Evolutionary conservation across 2,113 vertebrate genomes (phyloP), one percentile per base, ranked within the genome.

Genomic region (Salvator merianae): DNA sequence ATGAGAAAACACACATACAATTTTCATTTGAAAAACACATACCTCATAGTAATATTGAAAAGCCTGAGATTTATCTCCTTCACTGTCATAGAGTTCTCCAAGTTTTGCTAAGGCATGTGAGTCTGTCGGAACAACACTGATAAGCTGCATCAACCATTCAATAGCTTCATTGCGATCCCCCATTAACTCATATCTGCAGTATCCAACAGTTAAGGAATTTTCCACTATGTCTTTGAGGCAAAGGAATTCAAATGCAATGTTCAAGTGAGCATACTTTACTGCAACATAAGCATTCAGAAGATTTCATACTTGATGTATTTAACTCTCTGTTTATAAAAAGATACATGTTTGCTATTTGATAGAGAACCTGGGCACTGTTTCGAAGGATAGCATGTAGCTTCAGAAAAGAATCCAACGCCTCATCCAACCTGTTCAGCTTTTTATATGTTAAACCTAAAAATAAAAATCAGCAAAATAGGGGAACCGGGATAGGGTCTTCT

Each of bases 31-130:
- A 88, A 79, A 10, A 81, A 7, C 0, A 89, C 89, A 12, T 95
- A 98, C 98, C 97, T 99, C 98, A 47, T 90, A 98, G 92, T 98
- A 99, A 93, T 98, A 97, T 74, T 99, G 98, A 90, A 98, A 98
- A 24, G 98, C 98, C 86, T 99, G 98, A 3, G 98, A 97, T 85
- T 99, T 99, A 93, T 99, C 99, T 4, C 98, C 98, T 90, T 98
- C 98, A 0, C 77, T 86, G 68, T 98, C 97, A 40, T 98, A 96
- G 20, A 99, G 90, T 84, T 97, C 97, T 84, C 98, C 99, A 34
- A 99, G 95, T 90, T 98, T 98, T 84, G 98, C 96, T 87, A 99
- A 95, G 10, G 93, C 96, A 74, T 94, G 94, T 14, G 97, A 96
- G 91, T 99, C 98, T 1, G 98, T 99, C 87, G 98, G 98, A 66